Base-by-base conservation (phyloP, 1,140 invertebrate species). In the Manduca sexta region DNA sequence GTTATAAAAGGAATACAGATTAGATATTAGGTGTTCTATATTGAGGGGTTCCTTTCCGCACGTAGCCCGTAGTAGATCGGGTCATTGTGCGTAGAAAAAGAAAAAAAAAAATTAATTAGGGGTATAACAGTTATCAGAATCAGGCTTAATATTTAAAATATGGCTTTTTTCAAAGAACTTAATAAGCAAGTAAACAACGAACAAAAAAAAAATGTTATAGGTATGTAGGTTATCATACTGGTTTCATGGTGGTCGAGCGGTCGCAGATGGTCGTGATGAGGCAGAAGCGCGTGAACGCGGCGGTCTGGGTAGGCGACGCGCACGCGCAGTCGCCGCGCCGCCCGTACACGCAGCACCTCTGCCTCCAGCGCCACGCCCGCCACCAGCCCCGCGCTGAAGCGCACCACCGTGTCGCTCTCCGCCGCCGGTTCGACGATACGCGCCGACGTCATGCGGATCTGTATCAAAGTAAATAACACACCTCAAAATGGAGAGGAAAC, bases 261-360 rank as follows among this genome's bases (percentile, higher is more conserved):
- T 18, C 91, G 88, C 39, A 94, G 79, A 70, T 94, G 92, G 30
- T 90, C 89, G 12, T 90, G 86, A 51, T 91, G 88, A 0, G 95
- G 96, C 47, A 94, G 87, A 18, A 96, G 88, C 29, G 97, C 86
- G 74, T 97, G 94, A 14, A 91, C 91, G 68, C 93, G 92, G 69
- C 96, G 94, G 88, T 98, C 97, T 2, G 97, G 96, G 87, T 97
- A 98, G 60, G 95, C 93, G 11, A 98, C 90, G 83, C 93, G 93
- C 17, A 98, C 90, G 48, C 95, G 87, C 41, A 98, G 49, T 91
- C 88, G 48, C 84, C 84, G 2, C 93, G 86, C 86, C 76, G 95
- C 91, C 14, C 90, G 88, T 38, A 98, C 86, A 85, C 97, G 93
- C 37, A 91, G 88, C 50, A 98, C 90, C 74, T 95, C 94, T 0